Evolutionary conservation across 2,113 vertebrate genomes (phyloP).

Genomic region (Otis tarda): DNA sequence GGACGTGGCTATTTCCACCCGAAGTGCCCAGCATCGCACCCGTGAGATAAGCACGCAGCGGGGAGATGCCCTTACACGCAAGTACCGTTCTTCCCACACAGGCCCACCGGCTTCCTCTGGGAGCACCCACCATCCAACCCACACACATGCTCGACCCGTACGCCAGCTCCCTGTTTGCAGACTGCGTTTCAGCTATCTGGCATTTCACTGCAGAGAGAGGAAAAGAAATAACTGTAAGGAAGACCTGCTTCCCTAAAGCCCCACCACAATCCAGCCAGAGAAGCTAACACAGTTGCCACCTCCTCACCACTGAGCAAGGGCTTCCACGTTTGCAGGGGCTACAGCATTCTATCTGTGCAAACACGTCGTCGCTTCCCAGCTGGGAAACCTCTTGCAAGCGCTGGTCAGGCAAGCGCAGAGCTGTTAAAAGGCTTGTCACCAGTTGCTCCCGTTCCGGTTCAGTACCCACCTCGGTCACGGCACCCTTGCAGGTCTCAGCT

Average conservation of each 20-base stretch:
- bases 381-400: background rate
- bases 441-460: background rate
- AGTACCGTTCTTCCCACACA: background rate
- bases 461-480: background rate
- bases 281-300: background rate
- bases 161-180: background rate
- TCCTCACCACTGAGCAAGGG: background rate
- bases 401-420: background rate
- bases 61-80: background rate
- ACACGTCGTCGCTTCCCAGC: background rate
- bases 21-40: background rate
- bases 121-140: background rate
- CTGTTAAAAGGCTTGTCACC: background rate
- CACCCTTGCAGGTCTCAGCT: background rate
- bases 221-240: background rate
- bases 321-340: background rate
- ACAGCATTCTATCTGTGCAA: too few species aligned
- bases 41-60: background rate
- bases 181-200: background rate
- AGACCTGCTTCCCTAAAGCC: background rate
- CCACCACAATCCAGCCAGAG: background rate
- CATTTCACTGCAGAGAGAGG: background rate
- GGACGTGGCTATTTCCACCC: background rate
- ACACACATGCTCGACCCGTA: background rate
- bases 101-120: background rate